These are phyloP conservation scores for Cistogaster globosa DNA, from an alignment of 2,888 invertebrate genomes.

Conservation along the genomic window DNA sequence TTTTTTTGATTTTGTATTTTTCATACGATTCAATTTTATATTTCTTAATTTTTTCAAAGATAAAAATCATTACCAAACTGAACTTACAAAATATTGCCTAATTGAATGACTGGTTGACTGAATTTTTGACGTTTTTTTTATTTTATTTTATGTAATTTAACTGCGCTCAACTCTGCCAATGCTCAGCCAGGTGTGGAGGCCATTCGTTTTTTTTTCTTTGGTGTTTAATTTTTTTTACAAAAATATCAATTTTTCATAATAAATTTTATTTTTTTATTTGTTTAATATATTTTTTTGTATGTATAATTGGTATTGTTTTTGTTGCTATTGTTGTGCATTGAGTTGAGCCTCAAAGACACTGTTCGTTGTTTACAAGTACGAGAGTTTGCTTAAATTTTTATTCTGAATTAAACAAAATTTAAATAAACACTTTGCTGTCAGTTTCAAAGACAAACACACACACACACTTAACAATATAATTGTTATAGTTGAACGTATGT, in stretches of 20 bases:
- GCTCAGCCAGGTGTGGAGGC: constrained; percentile 62
- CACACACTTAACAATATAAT: background rate
- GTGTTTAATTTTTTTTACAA: background rate
- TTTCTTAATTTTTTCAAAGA: background rate
- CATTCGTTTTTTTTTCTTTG: background rate
- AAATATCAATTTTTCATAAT: constrained; percentile 44
- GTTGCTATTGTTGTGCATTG: background rate
- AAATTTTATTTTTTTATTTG: background rate
- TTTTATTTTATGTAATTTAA: constrained; percentile 25
- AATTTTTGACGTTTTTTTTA: no score
- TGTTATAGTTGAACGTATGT: background rate
- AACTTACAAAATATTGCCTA: constrained; percentile 40
- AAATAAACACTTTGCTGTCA: constrained; percentile 9
- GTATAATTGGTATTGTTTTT: no score
- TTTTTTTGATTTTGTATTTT: background rate
- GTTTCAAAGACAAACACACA: background rate
- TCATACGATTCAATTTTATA: background rate
- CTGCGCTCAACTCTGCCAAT: constrained; percentile 38
- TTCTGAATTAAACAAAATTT: constrained; percentile 31
- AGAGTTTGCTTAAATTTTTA: constrained; percentile 11
- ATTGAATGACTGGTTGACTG: constrained; percentile 8
- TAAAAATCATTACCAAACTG: background rate
- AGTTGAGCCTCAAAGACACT: constrained; percentile 28
- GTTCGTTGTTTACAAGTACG: background rate
- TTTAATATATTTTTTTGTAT: background rate